Base-by-base conservation (phyloP, 35 echinoderm and acorn worm species). In the Patiria miniata region DNA sequence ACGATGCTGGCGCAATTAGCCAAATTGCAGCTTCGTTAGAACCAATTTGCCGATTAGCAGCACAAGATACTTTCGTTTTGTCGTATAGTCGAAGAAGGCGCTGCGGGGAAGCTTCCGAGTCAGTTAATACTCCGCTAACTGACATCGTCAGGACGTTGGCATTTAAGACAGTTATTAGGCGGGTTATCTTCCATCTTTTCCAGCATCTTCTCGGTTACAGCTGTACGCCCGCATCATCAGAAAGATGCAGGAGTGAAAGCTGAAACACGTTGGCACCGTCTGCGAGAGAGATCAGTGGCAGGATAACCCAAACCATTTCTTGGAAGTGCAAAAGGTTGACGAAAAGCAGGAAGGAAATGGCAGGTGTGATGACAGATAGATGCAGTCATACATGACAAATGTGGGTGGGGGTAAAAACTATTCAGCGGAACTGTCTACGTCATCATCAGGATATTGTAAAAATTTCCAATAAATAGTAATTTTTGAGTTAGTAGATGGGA, bases 311-410 rank as follows among this genome's bases (percentile, higher is more conserved):
- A 18, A 26, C 28, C 57, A 60, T 36, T 73, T 73, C 65, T 73
- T 1, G 65, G 65, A 73, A 73, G 15, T 14, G 8, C 21, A 36
- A 16, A 73, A 73, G 34, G n/a, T 26, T 73, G 26, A 34, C 14
- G 65, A 23, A 73, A 34, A 32, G 65, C 65, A 73, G 34, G 65
- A 26, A 28, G 65, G 34, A 73, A 73, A 73, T 73, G 65, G 14
- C 65, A 73, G 65, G 34, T 23, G 29, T 30, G 65, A 73, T 34
- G 65, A 73, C 65, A 73, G 65, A 73, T 23, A 73, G 65, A 73
- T 23, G 29, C 23, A 14, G 65, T 73, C 7, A 73, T 32, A 73
- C 65, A 73, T 12, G 23, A 30, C 65, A 73, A 22, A 5, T 30
- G 29, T 34, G 34, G 29, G 65, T 14, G 29, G 23, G 65, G 65